phyloP scores from a whole-genome alignment of 2,797 vertebrate species.

The Hydrophis major region DNA sequence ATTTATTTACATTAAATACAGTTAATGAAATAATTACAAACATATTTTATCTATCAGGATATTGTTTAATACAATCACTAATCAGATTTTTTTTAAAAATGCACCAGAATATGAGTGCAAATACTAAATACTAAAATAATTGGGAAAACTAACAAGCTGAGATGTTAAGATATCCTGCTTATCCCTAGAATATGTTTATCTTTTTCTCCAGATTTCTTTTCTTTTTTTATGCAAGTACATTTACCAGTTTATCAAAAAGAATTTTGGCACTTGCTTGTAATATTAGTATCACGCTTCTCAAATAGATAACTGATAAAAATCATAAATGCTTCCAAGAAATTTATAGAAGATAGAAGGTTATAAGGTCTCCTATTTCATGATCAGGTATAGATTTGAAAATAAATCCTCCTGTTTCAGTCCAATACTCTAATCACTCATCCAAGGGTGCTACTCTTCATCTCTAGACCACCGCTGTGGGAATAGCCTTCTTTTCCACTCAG shows the following conservation, averaged over 20 bases:
- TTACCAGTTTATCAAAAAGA: not conserved
- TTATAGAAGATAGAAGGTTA: not conserved
- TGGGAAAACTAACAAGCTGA: not conserved
- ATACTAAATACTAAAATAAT: not conserved
- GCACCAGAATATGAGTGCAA: not conserved
- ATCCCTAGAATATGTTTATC: not conserved
- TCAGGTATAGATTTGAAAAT: not conserved
- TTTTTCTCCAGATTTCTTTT: not conserved
- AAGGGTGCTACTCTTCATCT: not conserved
- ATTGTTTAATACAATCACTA: not conserved
- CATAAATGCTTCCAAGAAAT: not conserved
- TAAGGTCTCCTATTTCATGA: not conserved
- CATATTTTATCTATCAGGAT: not conserved
- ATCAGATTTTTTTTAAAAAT: not conserved
- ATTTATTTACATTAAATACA: not conserved
- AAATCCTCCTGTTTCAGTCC: not conserved
- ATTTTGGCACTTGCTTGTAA: not conserved
- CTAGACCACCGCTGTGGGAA: not conserved
- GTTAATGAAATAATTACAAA: not conserved
- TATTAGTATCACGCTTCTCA: not conserved
- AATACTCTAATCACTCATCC: not conserved
- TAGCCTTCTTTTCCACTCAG: not conserved
- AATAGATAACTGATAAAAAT: not conserved
- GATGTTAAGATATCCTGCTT: not conserved
- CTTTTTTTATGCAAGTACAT: not conserved